Percentiles rank a stretch among this genome's conserved stretches.
phyloP scores from a whole-genome alignment of 2,888 invertebrate species.

The Amphimallon solstitiale region DNA sequence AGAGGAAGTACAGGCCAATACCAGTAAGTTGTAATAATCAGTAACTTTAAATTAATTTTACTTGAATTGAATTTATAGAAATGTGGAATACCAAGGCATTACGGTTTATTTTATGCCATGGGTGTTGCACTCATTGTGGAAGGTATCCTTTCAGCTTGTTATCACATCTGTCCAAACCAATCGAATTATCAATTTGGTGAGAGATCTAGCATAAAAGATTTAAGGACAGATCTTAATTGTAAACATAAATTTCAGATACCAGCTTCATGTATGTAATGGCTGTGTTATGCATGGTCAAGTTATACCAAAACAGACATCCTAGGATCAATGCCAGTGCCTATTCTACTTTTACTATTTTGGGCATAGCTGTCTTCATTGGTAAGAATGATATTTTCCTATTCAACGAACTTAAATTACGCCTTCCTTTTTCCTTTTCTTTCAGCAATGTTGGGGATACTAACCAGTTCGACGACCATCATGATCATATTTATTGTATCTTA shows the following conservation, averaged over 20 bases:
- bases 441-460: slow-evolving; percentile 74
- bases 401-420: neutral
- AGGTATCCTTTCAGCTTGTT: slow-evolving; percentile 86
- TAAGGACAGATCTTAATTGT: neutral
- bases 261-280: slow-evolving; percentile 94
- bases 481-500: slow-evolving; percentile 76
- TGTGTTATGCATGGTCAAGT: slow-evolving; percentile 84
- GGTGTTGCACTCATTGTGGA: slow-evolving; percentile 87
- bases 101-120: slow-evolving; percentile 87
- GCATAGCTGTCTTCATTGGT: slow-evolving; percentile 77
- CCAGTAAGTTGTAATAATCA: slow-evolving; percentile 24
- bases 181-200: slow-evolving; percentile 92
- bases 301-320: slow-evolving; percentile 88
- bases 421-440: slow-evolving; percentile 63
- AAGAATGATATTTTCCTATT: slow-evolving; percentile 40
- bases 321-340: slow-evolving; percentile 87
- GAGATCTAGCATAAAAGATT: too few relatives aligned
- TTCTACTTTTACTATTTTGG: slow-evolving; percentile 78
- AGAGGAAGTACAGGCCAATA: slow-evolving; percentile 48
- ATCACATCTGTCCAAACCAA: slow-evolving; percentile 90
- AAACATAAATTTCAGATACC: slow-evolving; percentile 73
- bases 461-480: slow-evolving; percentile 75
- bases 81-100: slow-evolving; percentile 80
- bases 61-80: slow-evolving; percentile 58
- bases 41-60: neutral